Conservation (phyloP, 2,888 invertebrate genomes). For the Cacoxenus indagator region DNA sequence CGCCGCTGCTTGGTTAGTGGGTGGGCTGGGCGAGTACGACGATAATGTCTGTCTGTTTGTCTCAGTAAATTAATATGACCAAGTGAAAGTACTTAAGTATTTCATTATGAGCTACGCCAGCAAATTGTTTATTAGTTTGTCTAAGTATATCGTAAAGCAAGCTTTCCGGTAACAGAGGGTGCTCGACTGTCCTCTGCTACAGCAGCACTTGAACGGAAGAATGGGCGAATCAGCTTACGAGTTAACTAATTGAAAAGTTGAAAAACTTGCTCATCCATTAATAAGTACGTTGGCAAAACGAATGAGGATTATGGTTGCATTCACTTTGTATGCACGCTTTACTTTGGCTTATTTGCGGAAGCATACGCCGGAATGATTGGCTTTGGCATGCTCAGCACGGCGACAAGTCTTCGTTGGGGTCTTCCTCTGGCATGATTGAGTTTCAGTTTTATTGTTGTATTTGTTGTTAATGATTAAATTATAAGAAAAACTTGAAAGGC, state of each 20-base stretch:
- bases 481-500: slow-evolving; percentile 44
- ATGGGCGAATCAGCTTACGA: neutral
- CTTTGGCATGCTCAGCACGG: neutral
- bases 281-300: slow-evolving; percentile 38
- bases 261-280: slow-evolving; percentile 55
- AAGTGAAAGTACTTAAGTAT: neutral
- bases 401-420: neutral
- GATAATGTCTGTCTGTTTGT: neutral
- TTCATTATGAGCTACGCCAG: neutral
- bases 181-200: too few species aligned
- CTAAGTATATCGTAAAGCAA: too few species aligned
- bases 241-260: slow-evolving; percentile 58
- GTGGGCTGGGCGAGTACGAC: too few species aligned
- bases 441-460: slow-evolving; percentile 46
- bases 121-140: too few species aligned
- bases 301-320: neutral
- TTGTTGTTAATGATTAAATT: slow-evolving; percentile 56
- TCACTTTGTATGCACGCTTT: neutral
- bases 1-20: too few species aligned
- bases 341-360: slow-evolving; percentile 8
- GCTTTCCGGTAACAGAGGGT: too few species aligned
- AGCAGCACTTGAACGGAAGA: too few species aligned
- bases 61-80: neutral
- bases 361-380: neutral
- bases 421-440: neutral